Evolutionary conservation across 1,140 invertebrate genomes (phyloP), one percentile per base, ranked within the genome.

Genomic region (Proctacanthus coquilletti): DNA sequence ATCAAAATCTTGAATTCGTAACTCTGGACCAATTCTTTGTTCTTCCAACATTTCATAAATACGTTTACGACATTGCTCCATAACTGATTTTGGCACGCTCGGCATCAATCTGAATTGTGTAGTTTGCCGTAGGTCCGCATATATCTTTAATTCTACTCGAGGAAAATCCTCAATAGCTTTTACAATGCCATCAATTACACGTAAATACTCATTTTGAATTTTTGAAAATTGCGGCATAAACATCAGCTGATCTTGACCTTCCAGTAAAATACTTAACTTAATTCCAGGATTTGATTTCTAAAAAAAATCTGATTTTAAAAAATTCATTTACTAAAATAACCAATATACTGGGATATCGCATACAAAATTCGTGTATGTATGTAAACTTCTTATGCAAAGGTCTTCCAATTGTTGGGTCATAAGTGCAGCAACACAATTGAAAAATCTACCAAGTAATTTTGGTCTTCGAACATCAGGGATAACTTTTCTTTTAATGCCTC

Each of bases 331-430:
- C 20, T 21, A 33, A 9, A 17, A 59, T n/a, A n/a, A n/a, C n/a
- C n/a, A n/a, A n/a, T 68, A 65, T 69, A 88, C 84, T 47, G 72
- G 70, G 48, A 77, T 71, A 53, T 84, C 77, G 32, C 72, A 64
- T 11, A 92, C 68, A 45, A 82, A 84, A 38, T 84, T 62, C 4
- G 78, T 75, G 49, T 75, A 92, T 40, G 86, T 80, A 32, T 72
- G 61, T 39, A 91, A 70, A 9, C 85, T 89, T 45, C 77, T 72
- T n/a, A 87, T 60, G 42, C 79, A 82, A 19, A 91, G 56, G 18
- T 70, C 70, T 57, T 87, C 82, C 17, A 93, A 60, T 48, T 89
- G 81, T 44, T 76, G 75, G 4, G 84, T 83, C 87, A 93, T 92
- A 14, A 92, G 64, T 13, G 77, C 76, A 5, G 81, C 77, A 2